Conservation (phyloP, 2,888 invertebrate genomes). For the Candidula unifasciata region DNA sequence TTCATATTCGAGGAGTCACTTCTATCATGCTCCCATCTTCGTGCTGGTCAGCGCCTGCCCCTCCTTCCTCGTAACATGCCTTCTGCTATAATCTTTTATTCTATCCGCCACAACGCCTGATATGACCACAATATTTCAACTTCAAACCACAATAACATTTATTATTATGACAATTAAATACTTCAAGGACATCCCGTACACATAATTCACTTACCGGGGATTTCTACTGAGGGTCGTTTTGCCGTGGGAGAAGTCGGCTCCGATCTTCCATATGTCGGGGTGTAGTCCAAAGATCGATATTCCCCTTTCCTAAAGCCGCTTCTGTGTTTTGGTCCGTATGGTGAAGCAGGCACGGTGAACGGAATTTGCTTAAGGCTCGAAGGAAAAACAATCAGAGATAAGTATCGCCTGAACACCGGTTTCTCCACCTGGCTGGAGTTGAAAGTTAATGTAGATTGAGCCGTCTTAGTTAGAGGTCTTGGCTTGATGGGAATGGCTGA, state of each 20-base stretch:
- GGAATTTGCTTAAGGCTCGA: constrained; percentile 75
- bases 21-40: too few relatives aligned
- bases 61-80: too few relatives aligned
- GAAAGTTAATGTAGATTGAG: constrained; percentile 36
- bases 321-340: constrained; percentile 54
- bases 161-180: neutral
- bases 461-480: constrained; percentile 9
- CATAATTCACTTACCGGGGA: constrained; percentile 64
- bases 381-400: constrained; percentile 72
- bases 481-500: constrained; percentile 1
- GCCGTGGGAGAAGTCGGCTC: constrained; percentile 71
- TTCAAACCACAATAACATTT: too few relatives aligned
- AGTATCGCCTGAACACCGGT: constrained; percentile 60
- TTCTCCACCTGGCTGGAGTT: constrained; percentile 16
- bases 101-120: neutral
- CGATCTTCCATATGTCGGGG: constrained; percentile 60
- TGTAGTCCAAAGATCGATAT: constrained; percentile 58
- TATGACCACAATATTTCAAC: too few relatives aligned
- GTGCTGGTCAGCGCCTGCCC: too few relatives aligned
- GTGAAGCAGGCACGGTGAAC: constrained; percentile 72
- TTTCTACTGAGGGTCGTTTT: constrained; percentile 72
- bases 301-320: constrained; percentile 57
- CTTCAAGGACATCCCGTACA: neutral
- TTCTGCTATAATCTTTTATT: neutral
- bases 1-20: too few relatives aligned